Percentiles rank a stretch among this genome's conserved stretches.
Evolutionary conservation across 2,797 vertebrate genomes (phyloP).

Genomic region (Lutjanus argentimaculatus): DNA sequence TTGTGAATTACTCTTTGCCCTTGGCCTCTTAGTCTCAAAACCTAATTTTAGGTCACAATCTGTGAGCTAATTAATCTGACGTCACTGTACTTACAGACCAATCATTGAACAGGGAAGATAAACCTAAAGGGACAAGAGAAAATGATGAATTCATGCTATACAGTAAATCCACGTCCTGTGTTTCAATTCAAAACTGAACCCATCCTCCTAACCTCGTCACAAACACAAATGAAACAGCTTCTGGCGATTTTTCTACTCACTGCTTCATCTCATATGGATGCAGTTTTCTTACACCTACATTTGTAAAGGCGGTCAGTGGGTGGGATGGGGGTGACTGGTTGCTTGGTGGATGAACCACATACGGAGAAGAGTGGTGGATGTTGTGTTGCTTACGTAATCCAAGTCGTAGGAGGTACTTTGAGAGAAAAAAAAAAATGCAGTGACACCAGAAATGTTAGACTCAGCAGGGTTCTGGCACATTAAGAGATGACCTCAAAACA

Average conservation of each 20-base stretch:
- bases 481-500: conserved; percentile 34
- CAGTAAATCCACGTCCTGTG: neutral
- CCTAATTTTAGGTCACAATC: conserved; percentile 5
- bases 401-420: conserved; percentile 65
- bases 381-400: conserved; percentile 58
- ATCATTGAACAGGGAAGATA: neutral
- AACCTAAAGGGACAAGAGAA: neutral
- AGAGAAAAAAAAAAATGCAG: conserved; percentile 26
- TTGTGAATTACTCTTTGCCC: neutral
- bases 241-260: conserved; percentile 39
- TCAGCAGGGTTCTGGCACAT: conserved; percentile 51
- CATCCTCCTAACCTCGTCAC: conserved; percentile 43
- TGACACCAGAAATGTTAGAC: conserved; percentile 65
- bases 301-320: conserved; percentile 67
- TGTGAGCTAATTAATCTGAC: conserved; percentile 7
- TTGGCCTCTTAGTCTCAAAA: conserved; percentile 1
- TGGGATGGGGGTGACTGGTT: conserved; percentile 57
- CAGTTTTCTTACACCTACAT: conserved; percentile 64
- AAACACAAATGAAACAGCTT: conserved; percentile 39
- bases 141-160: neutral
- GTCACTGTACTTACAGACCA: neutral
- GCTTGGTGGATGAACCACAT: conserved; percentile 55
- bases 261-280: conserved; percentile 25
- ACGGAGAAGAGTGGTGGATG: conserved; percentile 35
- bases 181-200: conserved; percentile 23